These are phyloP conservation scores for Dolomedes plantarius DNA, from an alignment of 2,888 invertebrate species.

Conservation along the genomic window DNA sequence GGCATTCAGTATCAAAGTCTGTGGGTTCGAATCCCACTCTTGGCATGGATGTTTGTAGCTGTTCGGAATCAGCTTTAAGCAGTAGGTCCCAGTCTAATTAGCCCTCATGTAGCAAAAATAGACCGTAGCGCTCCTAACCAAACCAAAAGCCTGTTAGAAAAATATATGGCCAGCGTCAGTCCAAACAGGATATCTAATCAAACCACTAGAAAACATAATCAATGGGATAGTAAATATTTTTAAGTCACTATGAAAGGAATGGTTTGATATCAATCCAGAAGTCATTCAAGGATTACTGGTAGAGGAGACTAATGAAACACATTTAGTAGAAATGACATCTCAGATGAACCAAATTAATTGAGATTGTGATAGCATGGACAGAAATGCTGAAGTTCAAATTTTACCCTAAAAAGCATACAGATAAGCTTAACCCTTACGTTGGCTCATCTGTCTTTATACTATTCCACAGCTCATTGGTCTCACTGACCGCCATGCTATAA, in stretches of 20 bases:
- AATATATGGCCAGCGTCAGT: background rate
- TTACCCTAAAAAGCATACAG: no score
- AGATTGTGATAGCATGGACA: background rate
- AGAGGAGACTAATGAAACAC: conserved; percentile 10
- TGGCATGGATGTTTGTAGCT: no score
- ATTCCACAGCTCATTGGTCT: no score
- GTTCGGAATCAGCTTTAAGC: no score
- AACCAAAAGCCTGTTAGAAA: background rate
- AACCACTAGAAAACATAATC: background rate
- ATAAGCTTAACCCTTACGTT: no score
- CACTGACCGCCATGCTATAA: no score
- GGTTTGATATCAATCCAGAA: background rate
- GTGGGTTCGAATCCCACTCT: no score
- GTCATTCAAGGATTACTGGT: background rate
- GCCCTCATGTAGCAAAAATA: no score
- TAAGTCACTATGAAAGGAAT: background rate
- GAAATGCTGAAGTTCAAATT: background rate
- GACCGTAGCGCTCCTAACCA: no score
- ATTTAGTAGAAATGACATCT: background rate
- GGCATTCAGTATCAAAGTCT: no score
- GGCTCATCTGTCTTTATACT: no score
- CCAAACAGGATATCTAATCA: background rate
- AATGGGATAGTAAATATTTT: conserved; percentile 1
- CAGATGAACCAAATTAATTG: background rate
- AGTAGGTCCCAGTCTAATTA: no score